phyloP scores from a whole-genome alignment of 1,140 invertebrate genomes.

The Drosophila littoralis region DNA sequence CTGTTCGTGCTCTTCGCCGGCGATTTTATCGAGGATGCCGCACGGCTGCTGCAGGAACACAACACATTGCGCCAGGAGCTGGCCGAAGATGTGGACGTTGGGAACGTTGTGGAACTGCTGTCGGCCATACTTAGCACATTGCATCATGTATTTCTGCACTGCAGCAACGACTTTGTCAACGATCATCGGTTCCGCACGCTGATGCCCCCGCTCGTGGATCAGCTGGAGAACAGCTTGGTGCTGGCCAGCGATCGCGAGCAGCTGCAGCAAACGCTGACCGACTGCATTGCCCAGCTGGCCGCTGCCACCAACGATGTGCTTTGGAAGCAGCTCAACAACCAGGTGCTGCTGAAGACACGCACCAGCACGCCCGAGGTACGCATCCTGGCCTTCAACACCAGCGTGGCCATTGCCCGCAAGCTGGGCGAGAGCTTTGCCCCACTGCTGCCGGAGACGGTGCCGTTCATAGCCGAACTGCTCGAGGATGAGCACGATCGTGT shows the following conservation, averaged over 20 bases:
- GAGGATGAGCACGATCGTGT: conserved; percentile 93
- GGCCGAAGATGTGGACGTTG: conserved; percentile 79
- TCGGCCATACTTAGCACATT: conserved; percentile 90
- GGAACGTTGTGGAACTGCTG: conserved; percentile 86
- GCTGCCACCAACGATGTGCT: conserved; percentile 92
- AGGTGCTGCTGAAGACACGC: conserved; percentile 94
- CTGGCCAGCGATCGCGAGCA: conserved; percentile 85
- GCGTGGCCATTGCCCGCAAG: conserved; percentile 90
- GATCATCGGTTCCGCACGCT: conserved; percentile 93
- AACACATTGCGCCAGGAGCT: conserved; percentile 85
- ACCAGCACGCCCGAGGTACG: conserved; percentile 88
- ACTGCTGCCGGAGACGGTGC: conserved; percentile 92
- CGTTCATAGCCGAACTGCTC: conserved; percentile 92
- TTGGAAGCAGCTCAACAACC: conserved; percentile 95
- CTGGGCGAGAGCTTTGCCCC: conserved; percentile 93
- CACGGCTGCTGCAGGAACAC: conserved; percentile 88
- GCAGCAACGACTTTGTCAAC: conserved; percentile 92
- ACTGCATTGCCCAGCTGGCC: conserved; percentile 92
- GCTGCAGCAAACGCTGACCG: conserved; percentile 88
- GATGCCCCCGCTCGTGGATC: conserved; percentile 94
- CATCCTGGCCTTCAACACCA: conserved; percentile 87
- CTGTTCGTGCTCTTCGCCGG: conserved; percentile 95
- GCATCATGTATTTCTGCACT: conserved; percentile 91
- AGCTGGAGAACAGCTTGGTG: conserved; percentile 92
- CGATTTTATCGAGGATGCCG: conserved; percentile 92